Evolutionary conservation across 2,113 vertebrate genomes (phyloP), one percentile per base, ranked within the genome.

Genomic region (Sander vitreus): DNA sequence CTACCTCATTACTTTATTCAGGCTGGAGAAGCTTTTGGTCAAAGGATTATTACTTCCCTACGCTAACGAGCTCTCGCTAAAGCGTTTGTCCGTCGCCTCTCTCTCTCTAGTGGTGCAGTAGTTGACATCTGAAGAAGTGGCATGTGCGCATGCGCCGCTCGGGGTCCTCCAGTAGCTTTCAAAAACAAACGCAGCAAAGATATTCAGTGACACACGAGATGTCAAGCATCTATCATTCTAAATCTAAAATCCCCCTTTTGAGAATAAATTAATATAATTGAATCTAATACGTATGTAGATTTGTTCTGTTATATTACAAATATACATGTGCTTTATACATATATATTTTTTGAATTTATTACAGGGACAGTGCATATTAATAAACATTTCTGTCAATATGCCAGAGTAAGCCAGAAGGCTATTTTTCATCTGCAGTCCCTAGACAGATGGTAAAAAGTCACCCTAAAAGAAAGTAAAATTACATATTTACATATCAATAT

Each of bases 1-100:
- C 86, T 94, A 93, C 84, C 79, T 94, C 93, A 94, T 94, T 81
- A 91, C 93, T 91, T 86, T 81, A 8, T n/a, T 39, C 25, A 48
- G 66, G 21, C 27, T n/a, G 74, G 47, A 76, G 33, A 13, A n/a
- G 66, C 77, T 66, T 82, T 78, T 59, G 30, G 15, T 81, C 19
- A 47, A 19, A 67, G 54, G 68, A 23, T 16, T 25, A 6, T 23
- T 21, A 55, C 81, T 73, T 87, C 16, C 48, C 54, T 71, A 1
- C 71, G 80, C 59, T 82, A 51, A 21, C 73, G 21, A 55, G 57
- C 47, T 71, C 19, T 48, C 14, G 69, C 79, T 55, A 54, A 64
- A 3, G 1, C 77, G 88, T 85, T 80, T 80, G 86, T 75, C 80
- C 84, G 89, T 89, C 89, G 73, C n/a, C n/a, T 79, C 76, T 80